Percentiles rank a stretch among this genome's conserved stretches.
These are phyloP conservation scores for Amblyopsis hoosieri DNA, from an alignment of 2,797 vertebrate genomes.

Conservation along the genomic window DNA sequence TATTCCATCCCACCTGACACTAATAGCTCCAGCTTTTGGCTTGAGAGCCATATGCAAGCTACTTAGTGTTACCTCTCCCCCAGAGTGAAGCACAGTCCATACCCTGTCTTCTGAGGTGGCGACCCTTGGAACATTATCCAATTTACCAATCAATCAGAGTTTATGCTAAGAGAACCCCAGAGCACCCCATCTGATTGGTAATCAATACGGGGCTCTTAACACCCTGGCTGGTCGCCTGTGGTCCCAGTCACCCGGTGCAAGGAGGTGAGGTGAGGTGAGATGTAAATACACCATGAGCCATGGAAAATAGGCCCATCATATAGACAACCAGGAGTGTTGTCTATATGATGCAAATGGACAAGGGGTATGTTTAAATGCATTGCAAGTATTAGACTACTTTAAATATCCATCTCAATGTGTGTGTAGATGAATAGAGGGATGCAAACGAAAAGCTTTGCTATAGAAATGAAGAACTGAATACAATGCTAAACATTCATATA, in stretches of 20 bases:
- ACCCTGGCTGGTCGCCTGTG: conserved; percentile 32
- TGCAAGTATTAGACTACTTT: neutral
- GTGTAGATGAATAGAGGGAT: neutral
- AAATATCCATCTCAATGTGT: neutral
- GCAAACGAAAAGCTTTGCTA: too few species aligned
- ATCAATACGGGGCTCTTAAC: conserved; percentile 40
- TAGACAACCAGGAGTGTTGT: conserved; percentile 3
- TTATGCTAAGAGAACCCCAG: conserved; percentile 27
- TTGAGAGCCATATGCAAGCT: neutral
- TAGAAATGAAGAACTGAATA: neutral
- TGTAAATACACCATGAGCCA: conserved; percentile 13
- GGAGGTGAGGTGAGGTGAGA: conserved; percentile 23
- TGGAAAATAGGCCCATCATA: conserved; percentile 13
- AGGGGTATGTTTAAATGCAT: neutral
- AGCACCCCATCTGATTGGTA: conserved; percentile 34
- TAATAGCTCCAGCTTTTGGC: conserved; percentile 2
- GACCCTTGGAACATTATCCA: conserved; percentile 31
- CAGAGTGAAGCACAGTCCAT: neutral
- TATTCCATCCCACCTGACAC: conserved; percentile 15
- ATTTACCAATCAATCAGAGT: conserved; percentile 42
- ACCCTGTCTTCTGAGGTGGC: conserved; percentile 15
- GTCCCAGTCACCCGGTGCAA: conserved; percentile 12
- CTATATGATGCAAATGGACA: neutral
- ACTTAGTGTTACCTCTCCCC: conserved; percentile 5
- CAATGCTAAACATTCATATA: neutral